Percentiles rank a stretch among this genome's conserved stretches.
Evolutionary conservation across 2,113 vertebrate genomes (phyloP).

Genomic region (Lagopus leucura): DNA sequence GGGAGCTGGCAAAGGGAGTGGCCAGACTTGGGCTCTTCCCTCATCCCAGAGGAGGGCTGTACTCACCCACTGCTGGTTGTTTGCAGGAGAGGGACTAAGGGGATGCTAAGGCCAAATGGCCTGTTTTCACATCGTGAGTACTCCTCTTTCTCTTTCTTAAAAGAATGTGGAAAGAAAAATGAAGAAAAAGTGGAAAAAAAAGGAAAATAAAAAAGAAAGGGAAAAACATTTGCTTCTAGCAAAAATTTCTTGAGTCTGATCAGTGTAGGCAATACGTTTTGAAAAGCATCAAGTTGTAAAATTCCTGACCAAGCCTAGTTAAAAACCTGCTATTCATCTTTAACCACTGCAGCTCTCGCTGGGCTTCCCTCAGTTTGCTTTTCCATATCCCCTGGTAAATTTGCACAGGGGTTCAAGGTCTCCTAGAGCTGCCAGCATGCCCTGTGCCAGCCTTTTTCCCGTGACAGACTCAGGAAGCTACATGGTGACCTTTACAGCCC

Average conservation of each 20-base stretch:
- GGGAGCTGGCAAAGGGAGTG: not conserved
- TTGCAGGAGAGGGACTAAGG: not conserved
- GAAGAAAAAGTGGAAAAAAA: not conserved
- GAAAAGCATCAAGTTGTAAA: not conserved
- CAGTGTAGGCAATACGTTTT: not conserved
- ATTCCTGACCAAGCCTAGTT: not conserved
- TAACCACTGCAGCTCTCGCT: not conserved
- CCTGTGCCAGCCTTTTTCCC: not conserved
- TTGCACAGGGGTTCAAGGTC: slow-evolving; percentile 56
- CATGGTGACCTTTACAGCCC: not conserved
- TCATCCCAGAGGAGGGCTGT: not conserved
- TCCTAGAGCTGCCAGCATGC: not conserved
- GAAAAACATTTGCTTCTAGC: not conserved
- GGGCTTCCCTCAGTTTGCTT: slow-evolving; percentile 29
- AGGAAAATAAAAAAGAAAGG: too few species aligned
- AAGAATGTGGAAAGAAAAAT: not conserved
- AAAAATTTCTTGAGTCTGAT: not conserved
- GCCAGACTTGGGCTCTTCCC: not conserved
- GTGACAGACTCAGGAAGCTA: not conserved
- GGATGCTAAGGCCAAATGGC: not conserved
- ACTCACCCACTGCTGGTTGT: not conserved
- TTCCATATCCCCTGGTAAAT: slow-evolving; percentile 40
- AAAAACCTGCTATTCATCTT: not conserved
- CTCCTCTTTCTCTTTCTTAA: not conserved
- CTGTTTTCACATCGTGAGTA: not conserved